A percentile compares a stretch with the other conserved stretches of the same genome.
Evolutionary conservation across 2,888 invertebrate species (phyloP).

Genomic region (Drosophila flavopinicola): DNA sequence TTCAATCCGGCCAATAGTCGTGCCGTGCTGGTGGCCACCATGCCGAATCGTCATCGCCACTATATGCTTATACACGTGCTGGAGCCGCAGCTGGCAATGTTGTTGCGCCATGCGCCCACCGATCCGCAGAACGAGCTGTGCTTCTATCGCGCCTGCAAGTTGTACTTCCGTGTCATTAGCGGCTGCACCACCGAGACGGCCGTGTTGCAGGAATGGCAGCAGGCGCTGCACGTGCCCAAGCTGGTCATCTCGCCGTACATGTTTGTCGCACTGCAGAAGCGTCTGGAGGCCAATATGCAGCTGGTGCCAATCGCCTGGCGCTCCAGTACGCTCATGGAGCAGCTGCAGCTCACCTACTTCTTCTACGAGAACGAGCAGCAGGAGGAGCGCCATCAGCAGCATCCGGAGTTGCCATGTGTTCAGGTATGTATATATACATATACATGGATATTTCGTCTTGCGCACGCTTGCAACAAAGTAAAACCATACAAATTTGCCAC

Average conservation of each 20-base stretch:
- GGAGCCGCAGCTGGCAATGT: constrained; percentile 79
- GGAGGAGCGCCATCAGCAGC: constrained; percentile 16
- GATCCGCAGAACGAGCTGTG: constrained; percentile 30
- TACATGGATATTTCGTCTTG: too few relatives aligned
- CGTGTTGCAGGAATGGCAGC: constrained; percentile 48
- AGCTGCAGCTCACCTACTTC: constrained; percentile 77
- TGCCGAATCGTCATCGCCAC: constrained; percentile 69
- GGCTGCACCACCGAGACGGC: constrained; percentile 3
- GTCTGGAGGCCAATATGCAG: constrained; percentile 67
- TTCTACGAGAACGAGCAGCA: constrained; percentile 71
- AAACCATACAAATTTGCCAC: too few relatives aligned
- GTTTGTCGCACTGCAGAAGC: constrained; percentile 63
- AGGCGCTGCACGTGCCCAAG: constrained; percentile 69
- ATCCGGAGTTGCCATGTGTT: too few relatives aligned
- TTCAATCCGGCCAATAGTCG: constrained; percentile 27
- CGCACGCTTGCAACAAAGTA: too few relatives aligned
- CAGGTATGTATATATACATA: too few relatives aligned
- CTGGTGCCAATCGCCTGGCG: constrained; percentile 74
- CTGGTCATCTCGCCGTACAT: constrained; percentile 78
- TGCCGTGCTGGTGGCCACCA: constrained; percentile 68
- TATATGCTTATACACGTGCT: constrained; percentile 79
- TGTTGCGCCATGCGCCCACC: too few relatives aligned
- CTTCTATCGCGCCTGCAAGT: constrained; percentile 55
- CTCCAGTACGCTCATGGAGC: constrained; percentile 62
- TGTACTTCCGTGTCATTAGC: constrained; percentile 49